Base-by-base conservation (phyloP, 2,888 invertebrate genomes). In the Tridacna crocea region DNA sequence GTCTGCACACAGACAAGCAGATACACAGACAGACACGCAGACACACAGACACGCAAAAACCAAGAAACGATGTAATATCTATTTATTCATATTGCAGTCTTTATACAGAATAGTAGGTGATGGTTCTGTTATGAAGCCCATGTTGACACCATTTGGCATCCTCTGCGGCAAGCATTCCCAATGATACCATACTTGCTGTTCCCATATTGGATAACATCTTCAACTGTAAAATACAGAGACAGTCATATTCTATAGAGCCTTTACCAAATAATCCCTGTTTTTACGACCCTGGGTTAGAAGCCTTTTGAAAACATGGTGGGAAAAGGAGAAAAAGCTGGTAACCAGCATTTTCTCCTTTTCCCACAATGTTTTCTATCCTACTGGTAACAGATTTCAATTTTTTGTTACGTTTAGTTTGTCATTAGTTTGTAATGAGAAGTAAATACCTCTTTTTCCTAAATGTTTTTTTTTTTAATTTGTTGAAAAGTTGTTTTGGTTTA, bases 51-150 rank as follows among this genome's bases (percentile, higher is more conserved):
- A 36, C 36, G 36, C 36, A 36, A 36, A n/a, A 36, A 36, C 36
- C 36, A 36, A 8, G 2, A 36, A 36, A 36, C 36, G 8, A 36
- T 36, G 8, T 55, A 55, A 55, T 55, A 55, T 19, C 55, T 19
- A n/a, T 55, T 55, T 55, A 55, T 55, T 55, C 17, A 3, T 10
- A 55, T 11, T 55, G 19, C 15, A 19, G 10, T 15, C 17, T 19
- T 65, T 27, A 65, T 17, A 65, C 27, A 27, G 24, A 65, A 27
- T 26, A 65, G 12, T 26, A 65, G 12, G 65, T 26, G 27, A 65
- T 27, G 27, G 65, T 65, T 27, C 65, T 65, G 11, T 65, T 65
- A 27, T 65, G 65, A 6, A 27, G 26, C 26, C 65, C 65, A 65
- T 65, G 65, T 26, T 27, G 17, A 65, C 65, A 65, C 65, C 65